Evolutionary conservation across 2,888 invertebrate genomes (phyloP), one percentile per base, ranked within the genome.

Genomic region (Myopa testacea): DNA sequence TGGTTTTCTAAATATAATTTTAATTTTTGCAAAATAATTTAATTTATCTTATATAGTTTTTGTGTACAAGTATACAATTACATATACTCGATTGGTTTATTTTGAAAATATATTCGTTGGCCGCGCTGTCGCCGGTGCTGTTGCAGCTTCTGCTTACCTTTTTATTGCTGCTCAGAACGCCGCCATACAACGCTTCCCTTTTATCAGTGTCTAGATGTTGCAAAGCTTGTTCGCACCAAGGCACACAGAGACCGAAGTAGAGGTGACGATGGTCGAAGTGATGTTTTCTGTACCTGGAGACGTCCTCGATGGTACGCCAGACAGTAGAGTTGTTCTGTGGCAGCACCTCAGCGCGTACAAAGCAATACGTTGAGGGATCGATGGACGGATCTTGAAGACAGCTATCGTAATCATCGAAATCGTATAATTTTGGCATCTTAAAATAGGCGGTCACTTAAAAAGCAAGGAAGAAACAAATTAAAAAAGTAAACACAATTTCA

Each of bases 331-430:
- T 73, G 16, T 50, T 79, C 70, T 85, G 82, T 45, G 87, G 85
- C 69, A 85, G 79, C 38, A 87, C 82, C 78, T 87, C 85, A 19
- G 87, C 86, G 16, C 86, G 86, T 40, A 86, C 87, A 81, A 87
- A 86, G 81, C 87, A 87, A 82, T 87, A 87, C 58, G 83, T 82
- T n/a, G 85, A 83, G 10, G 34, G 6, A 14, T 34, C 16, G 4
- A 63, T 34, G 34, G 34, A 37, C 4, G 45, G 45, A 45, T 88
- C 86, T 76, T 86, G 84, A 26, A 89, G 84, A 81, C 89, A 89
- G 10, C 84, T 84, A 81, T 89, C 89, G 40, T 88, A 89, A 80
- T 88, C 87, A 80, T 89, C 89, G 73, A 88, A 83, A 62, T 84
- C 82, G 74, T 86, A 86, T 5, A 89, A 80, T n/a, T 82, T 83